Percentiles rank a stretch among this genome's conserved stretches.
Evolutionary conservation across 53 echinoderm and acorn worm species (phyloP).

Genomic region (Holothuria leucospilota): DNA sequence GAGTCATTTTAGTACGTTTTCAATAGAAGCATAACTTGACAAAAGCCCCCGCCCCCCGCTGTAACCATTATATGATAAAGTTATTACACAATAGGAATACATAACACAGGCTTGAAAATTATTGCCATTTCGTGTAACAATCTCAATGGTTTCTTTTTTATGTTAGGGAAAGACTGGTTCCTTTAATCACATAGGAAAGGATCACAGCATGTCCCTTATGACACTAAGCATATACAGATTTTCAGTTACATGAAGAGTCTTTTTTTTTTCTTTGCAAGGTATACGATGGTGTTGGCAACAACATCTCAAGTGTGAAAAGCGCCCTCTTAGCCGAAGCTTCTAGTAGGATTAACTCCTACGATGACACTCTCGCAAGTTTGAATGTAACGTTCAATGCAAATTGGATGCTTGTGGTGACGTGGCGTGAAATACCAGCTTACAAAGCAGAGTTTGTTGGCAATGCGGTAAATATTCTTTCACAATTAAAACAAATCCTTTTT

Average conservation of each 20-base stretch:
- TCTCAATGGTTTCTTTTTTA: too few relatives aligned
- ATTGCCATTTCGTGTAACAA: too few relatives aligned
- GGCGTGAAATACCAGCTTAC: constrained; percentile 75
- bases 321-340: constrained; percentile 74
- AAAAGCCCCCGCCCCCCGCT: too few relatives aligned
- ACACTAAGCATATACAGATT: background rate
- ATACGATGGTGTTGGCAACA: constrained; percentile 54
- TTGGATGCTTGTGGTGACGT: constrained; percentile 94
- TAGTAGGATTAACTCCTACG: constrained; percentile 62
- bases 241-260: background rate
- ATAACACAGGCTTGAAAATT: too few relatives aligned
- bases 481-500: too few relatives aligned
- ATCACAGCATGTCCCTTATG: too few relatives aligned
- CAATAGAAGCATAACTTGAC: too few relatives aligned
- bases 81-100: too few relatives aligned
- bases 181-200: too few relatives aligned
- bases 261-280: constrained; percentile 42
- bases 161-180: too few relatives aligned
- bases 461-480: background rate
- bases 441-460: constrained; percentile 21
- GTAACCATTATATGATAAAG: too few relatives aligned
- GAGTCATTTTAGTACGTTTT: background rate
- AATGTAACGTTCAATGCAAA: constrained; percentile 79
- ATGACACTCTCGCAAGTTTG: constrained; percentile 55
- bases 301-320: constrained; percentile 41